Conservation (phyloP, 2,888 invertebrate genomes). For the Agrochola circellaris region DNA sequence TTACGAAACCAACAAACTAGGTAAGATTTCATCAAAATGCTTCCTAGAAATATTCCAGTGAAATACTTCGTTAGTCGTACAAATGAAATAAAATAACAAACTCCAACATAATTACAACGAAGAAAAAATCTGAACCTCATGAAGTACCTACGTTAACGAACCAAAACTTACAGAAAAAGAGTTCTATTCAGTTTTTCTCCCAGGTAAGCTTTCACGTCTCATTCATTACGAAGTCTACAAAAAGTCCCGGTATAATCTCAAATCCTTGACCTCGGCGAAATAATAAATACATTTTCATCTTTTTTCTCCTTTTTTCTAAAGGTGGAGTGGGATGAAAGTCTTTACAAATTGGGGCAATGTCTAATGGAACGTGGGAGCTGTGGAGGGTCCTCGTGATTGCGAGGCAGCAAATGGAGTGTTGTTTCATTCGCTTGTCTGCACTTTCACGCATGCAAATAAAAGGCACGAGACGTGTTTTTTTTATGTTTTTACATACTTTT, state of each 20-base stretch:
- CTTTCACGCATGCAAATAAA: conserved; percentile 71
- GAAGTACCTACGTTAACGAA: conserved; percentile 55
- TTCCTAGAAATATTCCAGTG: background rate
- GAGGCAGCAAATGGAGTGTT: conserved; percentile 68
- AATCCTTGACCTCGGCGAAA: conserved; percentile 72
- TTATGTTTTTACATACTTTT: conserved; percentile 7
- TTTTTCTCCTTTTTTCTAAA: conserved; percentile 66
- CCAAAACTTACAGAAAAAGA: conserved; percentile 60
- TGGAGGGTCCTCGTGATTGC: conserved; percentile 71
- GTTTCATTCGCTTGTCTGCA: conserved; percentile 76
- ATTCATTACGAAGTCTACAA: conserved; percentile 70
- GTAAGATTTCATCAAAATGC: background rate
- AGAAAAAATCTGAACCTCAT: conserved; percentile 34
- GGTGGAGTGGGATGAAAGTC: conserved; percentile 68
- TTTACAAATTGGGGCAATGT: conserved; percentile 79
- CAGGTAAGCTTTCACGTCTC: conserved; percentile 61
- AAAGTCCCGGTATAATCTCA: conserved; percentile 66
- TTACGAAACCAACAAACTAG: background rate
- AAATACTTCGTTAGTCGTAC: conserved; percentile 40
- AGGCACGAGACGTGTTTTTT: conserved; percentile 49
- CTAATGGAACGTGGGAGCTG: conserved; percentile 80
- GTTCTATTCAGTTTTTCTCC: conserved; percentile 59
- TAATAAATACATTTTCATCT: conserved; percentile 75
- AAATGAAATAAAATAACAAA: conserved; percentile 28
- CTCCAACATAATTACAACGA: conserved; percentile 34